Percentiles rank a stretch among this genome's conserved stretches.
Conservation (phyloP, 2,797 vertebrate genomes). For the Xenops minutus region DNA sequence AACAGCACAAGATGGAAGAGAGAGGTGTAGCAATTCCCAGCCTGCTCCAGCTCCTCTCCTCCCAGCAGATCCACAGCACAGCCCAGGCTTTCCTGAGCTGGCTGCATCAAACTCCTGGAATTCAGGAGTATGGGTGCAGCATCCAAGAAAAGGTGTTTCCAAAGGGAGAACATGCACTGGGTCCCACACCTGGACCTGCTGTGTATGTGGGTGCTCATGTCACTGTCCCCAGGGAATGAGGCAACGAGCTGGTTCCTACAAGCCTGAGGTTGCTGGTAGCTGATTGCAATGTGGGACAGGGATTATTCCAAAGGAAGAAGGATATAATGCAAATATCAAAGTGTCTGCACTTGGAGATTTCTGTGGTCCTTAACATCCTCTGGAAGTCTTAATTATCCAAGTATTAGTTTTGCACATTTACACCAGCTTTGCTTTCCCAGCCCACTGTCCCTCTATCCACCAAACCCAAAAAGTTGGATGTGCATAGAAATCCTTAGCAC, state of each 20-base stretch:
- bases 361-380: not conserved
- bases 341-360: not conserved
- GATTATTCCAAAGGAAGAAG: not conserved
- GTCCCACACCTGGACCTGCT: not conserved
- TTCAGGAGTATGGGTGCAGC: not conserved
- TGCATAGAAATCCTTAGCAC: not conserved
- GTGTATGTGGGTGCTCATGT: not conserved
- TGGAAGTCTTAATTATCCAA: not conserved
- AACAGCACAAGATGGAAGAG: not conserved
- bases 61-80: not conserved
- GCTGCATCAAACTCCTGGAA: not conserved
- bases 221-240: not conserved
- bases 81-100: not conserved
- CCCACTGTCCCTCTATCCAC: not conserved
- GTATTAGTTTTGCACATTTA: not conserved
- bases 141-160: not conserved
- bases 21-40: not conserved
- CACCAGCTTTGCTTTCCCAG: not conserved
- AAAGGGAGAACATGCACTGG: not conserved
- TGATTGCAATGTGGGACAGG: accelerated
- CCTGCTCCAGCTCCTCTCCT: not conserved
- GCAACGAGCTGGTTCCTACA: not conserved
- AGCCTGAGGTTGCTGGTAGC: not conserved
- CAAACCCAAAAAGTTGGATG: accelerated
- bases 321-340: not conserved